Conservation (phyloP, 2,113 vertebrate species). For the Orientallactaga bullata region DNA sequence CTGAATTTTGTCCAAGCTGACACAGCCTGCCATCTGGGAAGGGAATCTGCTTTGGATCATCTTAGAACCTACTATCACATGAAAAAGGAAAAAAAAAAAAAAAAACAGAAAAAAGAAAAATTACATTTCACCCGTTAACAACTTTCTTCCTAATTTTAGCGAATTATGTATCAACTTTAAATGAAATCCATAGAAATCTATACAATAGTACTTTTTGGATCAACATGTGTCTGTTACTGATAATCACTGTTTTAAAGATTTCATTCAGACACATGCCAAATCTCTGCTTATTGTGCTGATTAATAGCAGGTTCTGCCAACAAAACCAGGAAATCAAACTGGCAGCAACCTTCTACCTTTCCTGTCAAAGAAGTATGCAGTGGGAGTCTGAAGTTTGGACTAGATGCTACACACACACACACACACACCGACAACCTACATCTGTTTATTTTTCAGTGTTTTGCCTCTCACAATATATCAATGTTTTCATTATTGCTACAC, state of each 20-base stretch:
- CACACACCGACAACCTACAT: background rate
- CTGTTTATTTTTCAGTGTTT: background rate
- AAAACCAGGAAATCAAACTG: background rate
- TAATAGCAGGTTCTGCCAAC: background rate
- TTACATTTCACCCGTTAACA: background rate
- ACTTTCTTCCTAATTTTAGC: background rate
- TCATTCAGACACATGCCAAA: background rate
- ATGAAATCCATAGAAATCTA: background rate
- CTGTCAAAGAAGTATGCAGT: background rate
- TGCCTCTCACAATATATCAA: background rate
- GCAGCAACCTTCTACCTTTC: fast-evolving
- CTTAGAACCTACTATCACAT: background rate
- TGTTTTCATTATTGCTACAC: background rate
- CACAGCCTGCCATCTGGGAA: background rate
- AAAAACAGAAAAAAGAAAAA: background rate
- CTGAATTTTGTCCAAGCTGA: background rate
- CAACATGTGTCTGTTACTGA: background rate
- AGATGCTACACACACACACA: background rate
- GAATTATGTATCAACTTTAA: background rate
- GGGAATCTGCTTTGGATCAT: background rate
- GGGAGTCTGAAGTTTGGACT: background rate
- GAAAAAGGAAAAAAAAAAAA: no score
- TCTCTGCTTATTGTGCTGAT: background rate
- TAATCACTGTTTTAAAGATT: background rate
- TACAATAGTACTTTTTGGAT: background rate